These are phyloP conservation scores for Falcaria lacertinaria DNA, from an alignment of 2,888 invertebrate genomes.

Conservation along the genomic window DNA sequence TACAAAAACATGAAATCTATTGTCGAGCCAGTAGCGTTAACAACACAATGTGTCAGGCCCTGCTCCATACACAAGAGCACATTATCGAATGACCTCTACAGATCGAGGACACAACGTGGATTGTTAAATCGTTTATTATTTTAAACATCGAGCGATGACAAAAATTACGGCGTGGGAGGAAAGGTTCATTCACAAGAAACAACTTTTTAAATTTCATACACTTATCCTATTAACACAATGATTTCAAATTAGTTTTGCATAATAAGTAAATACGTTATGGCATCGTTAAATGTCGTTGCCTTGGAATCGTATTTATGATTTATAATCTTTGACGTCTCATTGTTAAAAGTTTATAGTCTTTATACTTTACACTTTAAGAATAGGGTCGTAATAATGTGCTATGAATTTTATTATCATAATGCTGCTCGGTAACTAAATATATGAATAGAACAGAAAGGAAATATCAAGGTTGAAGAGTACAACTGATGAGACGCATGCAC, in stretches of 20 bases:
- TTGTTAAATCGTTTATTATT: conserved; percentile 70
- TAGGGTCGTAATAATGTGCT: background rate
- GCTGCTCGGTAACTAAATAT: too few species aligned
- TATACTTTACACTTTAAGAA: background rate
- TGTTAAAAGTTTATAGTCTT: background rate
- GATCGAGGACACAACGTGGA: conserved; percentile 41
- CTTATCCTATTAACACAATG: background rate
- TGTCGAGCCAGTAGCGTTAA: background rate
- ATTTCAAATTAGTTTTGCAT: background rate
- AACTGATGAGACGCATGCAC: too few species aligned
- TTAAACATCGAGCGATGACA: conserved; percentile 28
- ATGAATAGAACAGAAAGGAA: too few species aligned
- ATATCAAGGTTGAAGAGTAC: too few species aligned
- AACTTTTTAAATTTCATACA: conserved; percentile 38
- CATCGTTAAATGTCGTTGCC: background rate
- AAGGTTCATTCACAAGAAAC: conserved; percentile 45
- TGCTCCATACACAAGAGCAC: conserved; percentile 12
- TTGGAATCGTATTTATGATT: background rate
- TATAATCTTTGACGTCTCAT: background rate
- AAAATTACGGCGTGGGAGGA: conserved; percentile 37
- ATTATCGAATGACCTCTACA: conserved; percentile 42
- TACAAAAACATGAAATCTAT: background rate
- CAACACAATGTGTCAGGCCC: too few species aligned
- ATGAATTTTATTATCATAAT: too few species aligned
- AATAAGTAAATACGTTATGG: background rate